Evolutionary conservation across 2,888 invertebrate genomes (phyloP).

Genomic region (Zhuqinia jingwanae): DNA sequence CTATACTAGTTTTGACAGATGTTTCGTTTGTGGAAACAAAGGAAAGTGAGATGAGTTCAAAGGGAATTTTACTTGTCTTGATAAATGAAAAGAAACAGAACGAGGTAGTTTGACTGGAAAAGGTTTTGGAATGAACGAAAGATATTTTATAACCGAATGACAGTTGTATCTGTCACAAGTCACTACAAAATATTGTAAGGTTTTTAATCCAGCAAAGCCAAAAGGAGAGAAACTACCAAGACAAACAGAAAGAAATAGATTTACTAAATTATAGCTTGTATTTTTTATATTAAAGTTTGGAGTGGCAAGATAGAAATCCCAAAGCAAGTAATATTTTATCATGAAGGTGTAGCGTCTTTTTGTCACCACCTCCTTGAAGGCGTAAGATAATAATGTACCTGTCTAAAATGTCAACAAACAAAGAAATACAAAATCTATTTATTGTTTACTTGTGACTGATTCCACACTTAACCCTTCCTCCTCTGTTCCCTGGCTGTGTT

Average conservation of each 20-base stretch:
- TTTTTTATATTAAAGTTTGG: neutral
- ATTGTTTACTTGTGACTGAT: neutral
- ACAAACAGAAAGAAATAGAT: neutral
- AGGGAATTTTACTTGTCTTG: no score
- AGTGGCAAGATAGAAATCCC: no score
- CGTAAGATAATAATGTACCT: neutral
- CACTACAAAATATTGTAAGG: no score
- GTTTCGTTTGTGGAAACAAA: no score
- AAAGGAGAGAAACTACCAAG: neutral
- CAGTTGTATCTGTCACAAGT: constrained; percentile 2
- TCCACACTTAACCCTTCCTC: no score
- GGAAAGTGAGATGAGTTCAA: no score
- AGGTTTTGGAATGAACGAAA: neutral
- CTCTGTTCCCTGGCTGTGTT: no score
- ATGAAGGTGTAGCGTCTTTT: constrained; percentile 34
- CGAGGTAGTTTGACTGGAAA: neutral
- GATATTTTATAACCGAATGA: no score
- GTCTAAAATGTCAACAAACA: constrained; percentile 38
- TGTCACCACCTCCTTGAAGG: constrained; percentile 6
- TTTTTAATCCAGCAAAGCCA: neutral
- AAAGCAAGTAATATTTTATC: constrained; percentile 10
- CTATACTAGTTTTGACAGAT: neutral
- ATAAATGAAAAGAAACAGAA: neutral
- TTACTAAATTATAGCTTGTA: constrained; percentile 22
- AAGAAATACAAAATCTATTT: neutral